Evolutionary conservation across 2,888 invertebrate genomes (phyloP).

Genomic region (Lysandra coridon): DNA sequence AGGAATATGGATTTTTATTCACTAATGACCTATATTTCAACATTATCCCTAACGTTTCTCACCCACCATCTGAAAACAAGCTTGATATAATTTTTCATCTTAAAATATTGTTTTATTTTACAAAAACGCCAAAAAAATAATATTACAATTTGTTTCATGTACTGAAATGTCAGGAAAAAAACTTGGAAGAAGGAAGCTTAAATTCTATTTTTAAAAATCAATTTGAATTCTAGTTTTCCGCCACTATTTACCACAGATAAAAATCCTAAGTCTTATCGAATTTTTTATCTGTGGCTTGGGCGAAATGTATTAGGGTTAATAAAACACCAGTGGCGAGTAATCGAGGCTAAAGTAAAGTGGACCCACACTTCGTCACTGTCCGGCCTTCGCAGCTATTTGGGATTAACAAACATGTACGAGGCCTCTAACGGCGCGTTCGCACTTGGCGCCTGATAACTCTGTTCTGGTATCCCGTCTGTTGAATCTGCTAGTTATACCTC

Average conservation of each 20-base stretch:
- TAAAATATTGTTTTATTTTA: neutral
- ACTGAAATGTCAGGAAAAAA: neutral
- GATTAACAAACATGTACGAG: conserved; percentile 71
- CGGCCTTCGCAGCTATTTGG: conserved; percentile 58
- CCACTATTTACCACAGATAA: conserved; percentile 15
- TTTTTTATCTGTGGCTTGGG: conserved; percentile 3
- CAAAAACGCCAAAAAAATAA: neutral
- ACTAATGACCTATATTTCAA: neutral
- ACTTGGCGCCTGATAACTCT: neutral
- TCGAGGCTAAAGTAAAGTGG: conserved; percentile 43
- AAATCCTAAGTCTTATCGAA: conserved; percentile 1
- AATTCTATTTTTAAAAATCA: neutral
- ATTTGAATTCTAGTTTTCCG: neutral
- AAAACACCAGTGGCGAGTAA: conserved; percentile 45
- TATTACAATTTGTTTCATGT: neutral
- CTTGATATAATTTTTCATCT: neutral
- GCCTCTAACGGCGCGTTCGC: neutral
- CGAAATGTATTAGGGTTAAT: conserved; percentile 42
- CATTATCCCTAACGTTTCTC: neutral
- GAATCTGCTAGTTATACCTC: neutral
- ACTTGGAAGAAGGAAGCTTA: neutral
- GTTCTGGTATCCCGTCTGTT: neutral
- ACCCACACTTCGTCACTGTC: conserved; percentile 65
- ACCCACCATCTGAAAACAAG: neutral
- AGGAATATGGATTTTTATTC: neutral